phyloP scores from a whole-genome alignment of 2,888 invertebrate genomes.

The Neoaliturus tenellus region DNA sequence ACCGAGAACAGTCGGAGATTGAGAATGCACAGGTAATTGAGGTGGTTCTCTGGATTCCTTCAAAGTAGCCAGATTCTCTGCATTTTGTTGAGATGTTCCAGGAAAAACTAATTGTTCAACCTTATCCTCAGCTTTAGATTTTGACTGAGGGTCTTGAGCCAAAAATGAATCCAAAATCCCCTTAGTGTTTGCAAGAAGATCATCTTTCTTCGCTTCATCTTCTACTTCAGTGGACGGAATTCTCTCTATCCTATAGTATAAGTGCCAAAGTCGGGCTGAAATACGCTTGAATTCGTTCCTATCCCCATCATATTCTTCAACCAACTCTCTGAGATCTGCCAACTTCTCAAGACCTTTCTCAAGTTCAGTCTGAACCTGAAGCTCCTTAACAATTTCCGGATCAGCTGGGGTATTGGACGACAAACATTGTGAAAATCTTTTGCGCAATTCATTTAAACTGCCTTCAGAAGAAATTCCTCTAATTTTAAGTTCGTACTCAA shows the following conservation, averaged over 20 bases:
- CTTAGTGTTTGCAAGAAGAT: background rate
- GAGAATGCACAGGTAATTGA: background rate
- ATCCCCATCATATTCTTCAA: conserved; percentile 2
- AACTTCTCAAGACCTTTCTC: background rate
- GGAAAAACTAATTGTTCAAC: background rate
- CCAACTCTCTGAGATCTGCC: background rate
- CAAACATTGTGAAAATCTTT: too few relatives aligned
- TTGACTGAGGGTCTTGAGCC: background rate
- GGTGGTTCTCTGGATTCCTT: background rate
- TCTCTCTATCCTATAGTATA: background rate
- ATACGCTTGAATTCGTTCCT: background rate
- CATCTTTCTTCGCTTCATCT: background rate
- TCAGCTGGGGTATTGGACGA: too few relatives aligned
- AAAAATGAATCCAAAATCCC: background rate
- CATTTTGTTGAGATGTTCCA: background rate
- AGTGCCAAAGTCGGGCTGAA: background rate
- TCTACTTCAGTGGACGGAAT: background rate
- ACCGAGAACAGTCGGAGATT: too few relatives aligned
- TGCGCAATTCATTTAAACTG: too few relatives aligned
- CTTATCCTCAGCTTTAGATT: too few relatives aligned
- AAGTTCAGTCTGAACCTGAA: background rate
- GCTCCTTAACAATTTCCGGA: too few relatives aligned
- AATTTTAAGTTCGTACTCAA: too few relatives aligned
- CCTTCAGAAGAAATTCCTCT: too few relatives aligned
- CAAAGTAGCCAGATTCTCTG: background rate